A percentile compares a stretch with the other conserved stretches of the same genome.
Conservation (phyloP, 2,113 vertebrate species). For the Zapornia atra region DNA sequence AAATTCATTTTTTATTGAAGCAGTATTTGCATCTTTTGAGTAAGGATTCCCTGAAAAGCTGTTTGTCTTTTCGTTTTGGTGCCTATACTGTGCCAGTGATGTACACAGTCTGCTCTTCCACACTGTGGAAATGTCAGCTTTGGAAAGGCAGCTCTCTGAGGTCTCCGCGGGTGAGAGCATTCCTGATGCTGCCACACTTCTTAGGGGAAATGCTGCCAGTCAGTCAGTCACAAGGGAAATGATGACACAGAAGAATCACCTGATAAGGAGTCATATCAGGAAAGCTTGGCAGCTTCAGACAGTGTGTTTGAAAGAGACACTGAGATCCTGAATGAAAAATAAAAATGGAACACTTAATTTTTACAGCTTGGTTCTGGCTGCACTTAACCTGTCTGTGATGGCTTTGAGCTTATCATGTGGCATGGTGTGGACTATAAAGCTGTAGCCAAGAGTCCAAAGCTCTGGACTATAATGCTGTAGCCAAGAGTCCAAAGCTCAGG, state of each 20-base stretch:
- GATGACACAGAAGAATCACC: background rate
- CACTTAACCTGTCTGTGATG: background rate
- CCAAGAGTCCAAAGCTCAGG: background rate
- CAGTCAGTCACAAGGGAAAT: background rate
- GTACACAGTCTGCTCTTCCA: background rate
- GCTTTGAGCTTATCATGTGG: background rate
- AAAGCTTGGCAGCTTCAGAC: background rate
- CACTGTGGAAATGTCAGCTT: background rate
- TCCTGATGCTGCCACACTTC: background rate
- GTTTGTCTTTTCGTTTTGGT: background rate
- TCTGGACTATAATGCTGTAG: background rate
- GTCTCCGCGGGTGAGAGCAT: background rate
- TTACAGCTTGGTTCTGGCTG: background rate
- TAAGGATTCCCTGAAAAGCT: background rate
- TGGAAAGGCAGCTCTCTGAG: background rate
- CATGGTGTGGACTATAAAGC: background rate
- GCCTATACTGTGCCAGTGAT: background rate
- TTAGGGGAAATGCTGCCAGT: background rate
- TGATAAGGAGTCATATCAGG: background rate
- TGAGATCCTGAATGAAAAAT: background rate
- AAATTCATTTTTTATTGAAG: background rate
- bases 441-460: background rate
- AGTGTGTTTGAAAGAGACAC: background rate
- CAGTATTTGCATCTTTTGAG: background rate
- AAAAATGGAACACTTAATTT: background rate